Evolutionary conservation across 2,113 vertebrate genomes (phyloP).

Genomic region (Pogona vitticeps): DNA sequence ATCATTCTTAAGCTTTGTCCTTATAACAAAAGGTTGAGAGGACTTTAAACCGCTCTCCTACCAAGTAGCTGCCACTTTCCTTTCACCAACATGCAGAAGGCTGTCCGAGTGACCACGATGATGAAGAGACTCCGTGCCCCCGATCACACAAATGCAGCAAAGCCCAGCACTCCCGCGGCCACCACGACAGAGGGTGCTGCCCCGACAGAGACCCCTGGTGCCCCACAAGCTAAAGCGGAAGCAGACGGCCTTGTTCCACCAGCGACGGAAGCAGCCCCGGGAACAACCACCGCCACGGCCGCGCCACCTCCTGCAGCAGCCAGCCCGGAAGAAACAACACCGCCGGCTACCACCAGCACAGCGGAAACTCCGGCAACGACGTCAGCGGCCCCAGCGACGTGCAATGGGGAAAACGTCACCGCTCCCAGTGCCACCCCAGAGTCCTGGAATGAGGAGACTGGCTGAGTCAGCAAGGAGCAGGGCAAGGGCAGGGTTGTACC

Average conservation of each 20-base stretch:
- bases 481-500: conserved; percentile 53
- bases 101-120: conserved; percentile 94
- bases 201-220: conserved; percentile 35
- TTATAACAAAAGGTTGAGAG: neutral
- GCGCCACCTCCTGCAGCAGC: conserved; percentile 59
- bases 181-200: conserved; percentile 51
- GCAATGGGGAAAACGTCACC: conserved; percentile 80
- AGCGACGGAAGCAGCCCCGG: conserved; percentile 42
- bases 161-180: conserved; percentile 46
- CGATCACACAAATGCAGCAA: conserved; percentile 77
- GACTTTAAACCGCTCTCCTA: neutral
- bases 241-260: conserved; percentile 58
- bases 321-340: conserved; percentile 59
- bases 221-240: conserved; percentile 40
- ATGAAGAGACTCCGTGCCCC: conserved; percentile 94
- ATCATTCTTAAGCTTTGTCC: neutral
- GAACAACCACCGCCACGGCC: conserved; percentile 23
- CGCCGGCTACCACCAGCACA: conserved; percentile 49
- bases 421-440: conserved; percentile 62
- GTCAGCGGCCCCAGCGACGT: conserved; percentile 73
- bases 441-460: conserved; percentile 77
- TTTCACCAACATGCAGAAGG: conserved; percentile 83
- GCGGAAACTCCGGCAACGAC: conserved; percentile 62
- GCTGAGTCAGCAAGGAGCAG: conserved; percentile 73
- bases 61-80: neutral